phyloP scores from a whole-genome alignment of 2,888 invertebrate genomes.

The Metacarcinus magister region DNA sequence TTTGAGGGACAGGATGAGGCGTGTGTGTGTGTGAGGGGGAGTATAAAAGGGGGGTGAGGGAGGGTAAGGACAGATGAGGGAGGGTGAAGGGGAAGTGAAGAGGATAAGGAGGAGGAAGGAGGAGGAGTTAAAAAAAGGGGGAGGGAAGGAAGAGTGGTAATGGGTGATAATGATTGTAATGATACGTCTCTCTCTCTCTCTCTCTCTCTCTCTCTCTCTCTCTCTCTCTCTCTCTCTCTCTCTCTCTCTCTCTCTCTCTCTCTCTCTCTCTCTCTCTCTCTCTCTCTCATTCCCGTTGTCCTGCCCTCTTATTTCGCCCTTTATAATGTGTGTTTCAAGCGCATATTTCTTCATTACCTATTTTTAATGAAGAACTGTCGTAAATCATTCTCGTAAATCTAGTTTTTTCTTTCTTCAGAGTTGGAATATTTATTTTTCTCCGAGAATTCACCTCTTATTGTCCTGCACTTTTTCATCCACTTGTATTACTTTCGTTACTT shows the following conservation, averaged over 20 bases:
- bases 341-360: slow-evolving; percentile 8
- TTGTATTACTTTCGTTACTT: too few species aligned
- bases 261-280: background rate
- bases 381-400: too few species aligned
- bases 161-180: background rate
- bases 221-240: slow-evolving; percentile 39
- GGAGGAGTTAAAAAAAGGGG: background rate
- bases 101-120: background rate
- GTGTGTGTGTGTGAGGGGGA: background rate
- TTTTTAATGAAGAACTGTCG: background rate
- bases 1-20: background rate
- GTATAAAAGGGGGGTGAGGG: background rate
- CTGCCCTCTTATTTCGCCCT: background rate
- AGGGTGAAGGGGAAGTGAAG: background rate
- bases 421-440: background rate
- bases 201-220: slow-evolving; percentile 48
- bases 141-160: background rate
- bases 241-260: slow-evolving; percentile 17
- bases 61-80: background rate
- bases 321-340: background rate
- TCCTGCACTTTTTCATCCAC: background rate
- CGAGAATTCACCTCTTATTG: background rate
- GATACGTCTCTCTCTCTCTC: slow-evolving; percentile 13
- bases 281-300: background rate
- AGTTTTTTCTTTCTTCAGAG: background rate